These are phyloP conservation scores for Eupsittula cactorum DNA, from an alignment of 2,113 vertebrate species.

Conservation along the genomic window DNA sequence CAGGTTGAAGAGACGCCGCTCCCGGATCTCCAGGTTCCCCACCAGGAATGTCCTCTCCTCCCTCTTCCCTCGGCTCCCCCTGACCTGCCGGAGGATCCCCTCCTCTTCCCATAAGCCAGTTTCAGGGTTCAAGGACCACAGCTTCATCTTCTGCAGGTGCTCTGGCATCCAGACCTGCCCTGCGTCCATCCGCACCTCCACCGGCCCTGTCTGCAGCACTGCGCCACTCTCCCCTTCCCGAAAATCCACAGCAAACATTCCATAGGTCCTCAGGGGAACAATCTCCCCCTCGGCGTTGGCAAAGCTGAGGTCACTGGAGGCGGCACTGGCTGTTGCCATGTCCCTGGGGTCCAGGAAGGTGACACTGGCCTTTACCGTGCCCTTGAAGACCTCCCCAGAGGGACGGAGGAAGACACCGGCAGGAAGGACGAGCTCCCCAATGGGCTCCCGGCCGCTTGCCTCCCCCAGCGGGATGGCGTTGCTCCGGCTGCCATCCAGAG, in stretches of 20 bases:
- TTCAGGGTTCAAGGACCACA: slow-evolving; percentile 92
- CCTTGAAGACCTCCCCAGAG: slow-evolving; percentile 83
- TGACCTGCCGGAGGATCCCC: slow-evolving; percentile 68
- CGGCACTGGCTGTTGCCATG: slow-evolving; percentile 77
- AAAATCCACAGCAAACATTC: slow-evolving; percentile 95
- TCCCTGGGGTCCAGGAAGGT: slow-evolving; percentile 95
- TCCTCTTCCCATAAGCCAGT: slow-evolving; percentile 96
- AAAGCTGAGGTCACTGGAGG: slow-evolving; percentile 93
- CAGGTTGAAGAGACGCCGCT: slow-evolving; percentile 93
- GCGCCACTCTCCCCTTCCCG: slow-evolving; percentile 78
- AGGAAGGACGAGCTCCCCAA: slow-evolving; percentile 89
- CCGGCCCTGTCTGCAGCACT: slow-evolving; percentile 79
- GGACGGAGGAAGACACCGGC: slow-evolving; percentile 81
- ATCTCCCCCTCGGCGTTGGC: slow-evolving; percentile 85
- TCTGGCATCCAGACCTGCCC: slow-evolving; percentile 88
- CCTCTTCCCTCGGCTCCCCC: slow-evolving; percentile 75
- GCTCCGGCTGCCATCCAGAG: slow-evolving; percentile 78
- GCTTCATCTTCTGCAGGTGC: slow-evolving; percentile 87
- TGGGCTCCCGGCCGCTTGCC: slow-evolving; percentile 72
- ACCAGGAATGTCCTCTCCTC: slow-evolving; percentile 94
- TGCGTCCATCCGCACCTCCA: slow-evolving; percentile 85
- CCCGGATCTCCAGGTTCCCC: slow-evolving; percentile 92
- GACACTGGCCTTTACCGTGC: slow-evolving; percentile 89
- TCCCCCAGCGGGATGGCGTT: slow-evolving; percentile 86
- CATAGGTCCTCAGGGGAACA: slow-evolving; percentile 89